A percentile compares a stretch with the other conserved stretches of the same genome.
These are phyloP conservation scores for Rynchops niger DNA, from an alignment of 2,113 vertebrate species.

Conservation along the genomic window DNA sequence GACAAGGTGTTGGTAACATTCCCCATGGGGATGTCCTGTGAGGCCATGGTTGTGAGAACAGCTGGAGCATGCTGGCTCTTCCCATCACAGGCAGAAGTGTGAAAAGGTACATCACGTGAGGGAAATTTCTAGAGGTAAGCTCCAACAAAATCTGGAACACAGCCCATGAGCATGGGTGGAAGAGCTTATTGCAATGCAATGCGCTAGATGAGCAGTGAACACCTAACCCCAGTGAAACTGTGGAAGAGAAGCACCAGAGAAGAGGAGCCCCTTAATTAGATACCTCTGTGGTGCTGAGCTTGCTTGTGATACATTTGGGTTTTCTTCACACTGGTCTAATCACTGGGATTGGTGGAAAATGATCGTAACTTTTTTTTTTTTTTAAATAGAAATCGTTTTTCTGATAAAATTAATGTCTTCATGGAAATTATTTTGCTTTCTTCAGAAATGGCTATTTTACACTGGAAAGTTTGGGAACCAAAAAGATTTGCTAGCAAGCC, in stretches of 20 bases:
- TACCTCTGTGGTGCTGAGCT: background rate
- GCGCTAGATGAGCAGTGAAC: background rate
- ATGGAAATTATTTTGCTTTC: background rate
- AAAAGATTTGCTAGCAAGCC: background rate
- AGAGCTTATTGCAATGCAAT: background rate
- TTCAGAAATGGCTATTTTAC: background rate
- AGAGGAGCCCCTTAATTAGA: background rate
- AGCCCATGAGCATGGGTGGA: background rate
- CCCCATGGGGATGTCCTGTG: background rate
- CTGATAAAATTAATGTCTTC: background rate
- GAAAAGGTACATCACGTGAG: background rate
- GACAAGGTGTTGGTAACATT: background rate
- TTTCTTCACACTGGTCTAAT: background rate
- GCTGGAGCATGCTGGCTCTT: background rate
- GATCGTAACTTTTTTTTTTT: background rate
- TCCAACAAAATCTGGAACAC: background rate
- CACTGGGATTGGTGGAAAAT: background rate
- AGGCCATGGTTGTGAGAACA: background rate
- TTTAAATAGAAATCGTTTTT: rapidly evolving
- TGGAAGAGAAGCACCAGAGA: background rate
- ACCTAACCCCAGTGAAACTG: background rate
- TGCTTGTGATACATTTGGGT: background rate
- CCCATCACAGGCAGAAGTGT: background rate
- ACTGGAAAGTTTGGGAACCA: background rate
- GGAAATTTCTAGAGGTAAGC: background rate